Evolutionary conservation across 2,888 invertebrate species (phyloP).

Genomic region (Mythimna ferrago): DNA sequence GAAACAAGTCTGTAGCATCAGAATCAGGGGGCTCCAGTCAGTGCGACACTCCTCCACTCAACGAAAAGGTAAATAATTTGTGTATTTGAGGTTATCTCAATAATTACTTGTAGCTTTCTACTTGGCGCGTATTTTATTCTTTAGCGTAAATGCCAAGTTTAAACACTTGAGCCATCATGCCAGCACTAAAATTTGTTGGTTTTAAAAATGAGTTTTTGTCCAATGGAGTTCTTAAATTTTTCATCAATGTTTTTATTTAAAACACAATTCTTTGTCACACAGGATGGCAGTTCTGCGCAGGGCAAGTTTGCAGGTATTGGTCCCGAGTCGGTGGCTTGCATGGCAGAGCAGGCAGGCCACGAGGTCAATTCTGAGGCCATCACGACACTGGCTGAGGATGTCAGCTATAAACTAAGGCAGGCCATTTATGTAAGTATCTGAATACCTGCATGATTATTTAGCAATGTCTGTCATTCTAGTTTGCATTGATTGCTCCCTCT

Average conservation of each 20-base stretch:
- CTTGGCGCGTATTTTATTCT: constrained; percentile 39
- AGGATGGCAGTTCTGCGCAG: constrained; percentile 84
- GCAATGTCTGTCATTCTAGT: neutral
- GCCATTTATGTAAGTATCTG: constrained; percentile 83
- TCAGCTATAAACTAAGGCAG: constrained; percentile 88
- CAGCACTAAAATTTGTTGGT: neutral
- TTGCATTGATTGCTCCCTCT: neutral
- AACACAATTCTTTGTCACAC: constrained; percentile 6
- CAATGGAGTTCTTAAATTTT: neutral
- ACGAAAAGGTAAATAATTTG: constrained; percentile 80
- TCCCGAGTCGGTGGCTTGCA: constrained; percentile 84
- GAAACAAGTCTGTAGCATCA: constrained; percentile 83
- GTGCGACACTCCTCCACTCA: constrained; percentile 86
- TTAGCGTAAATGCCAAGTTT: neutral
- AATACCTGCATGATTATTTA: neutral
- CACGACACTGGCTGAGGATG: constrained; percentile 87
- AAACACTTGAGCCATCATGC: neutral
- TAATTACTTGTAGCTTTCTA: constrained; percentile 26
- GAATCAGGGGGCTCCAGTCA: constrained; percentile 89
- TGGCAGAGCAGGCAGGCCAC: constrained; percentile 85
- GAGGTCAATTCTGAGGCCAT: constrained; percentile 85
- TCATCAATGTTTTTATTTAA: neutral
- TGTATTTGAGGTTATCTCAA: constrained; percentile 24
- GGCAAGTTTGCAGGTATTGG: constrained; percentile 87
- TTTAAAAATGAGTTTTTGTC: neutral